A percentile compares a stretch with the other conserved stretches of the same genome.
phyloP scores from a whole-genome alignment of 2,113 vertebrate genomes.

The Grantiella picta region DNA sequence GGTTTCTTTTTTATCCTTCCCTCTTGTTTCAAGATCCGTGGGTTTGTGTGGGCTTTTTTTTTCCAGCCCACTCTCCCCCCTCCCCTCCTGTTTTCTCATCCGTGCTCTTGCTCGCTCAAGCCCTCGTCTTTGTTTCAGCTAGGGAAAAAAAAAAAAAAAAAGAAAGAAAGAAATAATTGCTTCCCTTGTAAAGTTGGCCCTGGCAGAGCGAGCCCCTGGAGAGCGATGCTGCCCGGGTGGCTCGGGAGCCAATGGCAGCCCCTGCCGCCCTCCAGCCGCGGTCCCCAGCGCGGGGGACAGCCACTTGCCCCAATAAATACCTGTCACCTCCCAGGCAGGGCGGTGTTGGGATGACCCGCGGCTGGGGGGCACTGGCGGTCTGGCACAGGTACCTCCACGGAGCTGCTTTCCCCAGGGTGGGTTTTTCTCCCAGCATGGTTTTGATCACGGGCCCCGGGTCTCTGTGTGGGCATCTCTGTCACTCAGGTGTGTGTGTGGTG shows the following conservation, averaged over 20 bases:
- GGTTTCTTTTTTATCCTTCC: slow-evolving; percentile 30
- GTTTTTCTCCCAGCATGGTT: neutral
- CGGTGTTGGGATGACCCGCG: neutral
- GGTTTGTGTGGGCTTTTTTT: neutral
- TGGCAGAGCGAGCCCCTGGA: slow-evolving; percentile 56
- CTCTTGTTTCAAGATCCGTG: slow-evolving; percentile 14
- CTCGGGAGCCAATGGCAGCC: slow-evolving; percentile 6
- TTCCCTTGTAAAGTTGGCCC: slow-evolving; percentile 66
- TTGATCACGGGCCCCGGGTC: neutral
- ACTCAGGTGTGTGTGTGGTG: neutral
- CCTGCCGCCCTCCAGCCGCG: neutral
- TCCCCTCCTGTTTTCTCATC: neutral
- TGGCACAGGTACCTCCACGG: neutral
- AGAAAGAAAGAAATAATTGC: neutral
- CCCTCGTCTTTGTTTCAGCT: slow-evolving; percentile 27
- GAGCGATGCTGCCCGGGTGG: slow-evolving; percentile 38
- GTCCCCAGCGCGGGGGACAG: neutral
- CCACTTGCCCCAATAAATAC: neutral
- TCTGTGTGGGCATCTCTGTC: neutral
- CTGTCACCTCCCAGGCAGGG: neutral
- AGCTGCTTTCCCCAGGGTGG: neutral
- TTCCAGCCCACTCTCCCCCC: neutral
- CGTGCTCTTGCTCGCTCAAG: neutral
- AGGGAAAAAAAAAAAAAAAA: neutral
- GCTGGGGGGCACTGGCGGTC: neutral